These are phyloP conservation scores for Drosophila multiciliata DNA, from an alignment of 2,888 invertebrate genomes.

Conservation along the genomic window DNA sequence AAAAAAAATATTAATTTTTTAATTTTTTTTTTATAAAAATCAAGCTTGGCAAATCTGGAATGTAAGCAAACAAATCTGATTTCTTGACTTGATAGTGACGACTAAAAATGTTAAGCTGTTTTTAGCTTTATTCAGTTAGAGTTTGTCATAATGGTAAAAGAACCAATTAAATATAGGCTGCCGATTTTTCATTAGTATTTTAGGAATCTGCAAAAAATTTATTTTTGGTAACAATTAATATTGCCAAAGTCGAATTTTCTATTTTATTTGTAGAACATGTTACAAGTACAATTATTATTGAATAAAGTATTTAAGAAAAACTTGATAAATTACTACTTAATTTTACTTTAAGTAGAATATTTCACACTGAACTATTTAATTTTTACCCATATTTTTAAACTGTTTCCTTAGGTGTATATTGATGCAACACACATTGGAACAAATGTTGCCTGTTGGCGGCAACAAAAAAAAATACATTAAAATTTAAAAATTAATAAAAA, in stretches of 20 bases:
- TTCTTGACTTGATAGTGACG: neutral
- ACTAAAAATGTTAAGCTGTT: neutral
- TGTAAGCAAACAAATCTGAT: fast-evolving
- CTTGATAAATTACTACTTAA: neutral
- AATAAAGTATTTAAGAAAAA: neutral
- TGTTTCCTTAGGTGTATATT: neutral
- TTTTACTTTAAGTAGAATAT: neutral
- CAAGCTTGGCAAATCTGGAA: neutral
- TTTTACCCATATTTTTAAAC: slow-evolving; percentile 6
- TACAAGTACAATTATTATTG: neutral
- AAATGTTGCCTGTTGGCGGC: slow-evolving; percentile 27
- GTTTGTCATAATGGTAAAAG: neutral
- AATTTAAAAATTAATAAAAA: slow-evolving; percentile 13
- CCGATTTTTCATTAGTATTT: neutral
- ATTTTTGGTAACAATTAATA: fast-evolving
- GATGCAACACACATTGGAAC: slow-evolving; percentile 10
- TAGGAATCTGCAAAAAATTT: fast-evolving
- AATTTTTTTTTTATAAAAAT: neutral
- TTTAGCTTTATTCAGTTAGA: neutral
- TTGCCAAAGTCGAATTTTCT: neutral
- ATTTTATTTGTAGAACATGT: neutral
- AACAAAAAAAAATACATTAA: slow-evolving; percentile 2
- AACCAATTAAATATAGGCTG: neutral
- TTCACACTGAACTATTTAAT: neutral
- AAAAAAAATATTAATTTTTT: neutral